Percentiles rank a stretch among this genome's conserved stretches.
These are phyloP conservation scores for Aromia moschata DNA, from an alignment of 2,888 invertebrate species.

Conservation along the genomic window DNA sequence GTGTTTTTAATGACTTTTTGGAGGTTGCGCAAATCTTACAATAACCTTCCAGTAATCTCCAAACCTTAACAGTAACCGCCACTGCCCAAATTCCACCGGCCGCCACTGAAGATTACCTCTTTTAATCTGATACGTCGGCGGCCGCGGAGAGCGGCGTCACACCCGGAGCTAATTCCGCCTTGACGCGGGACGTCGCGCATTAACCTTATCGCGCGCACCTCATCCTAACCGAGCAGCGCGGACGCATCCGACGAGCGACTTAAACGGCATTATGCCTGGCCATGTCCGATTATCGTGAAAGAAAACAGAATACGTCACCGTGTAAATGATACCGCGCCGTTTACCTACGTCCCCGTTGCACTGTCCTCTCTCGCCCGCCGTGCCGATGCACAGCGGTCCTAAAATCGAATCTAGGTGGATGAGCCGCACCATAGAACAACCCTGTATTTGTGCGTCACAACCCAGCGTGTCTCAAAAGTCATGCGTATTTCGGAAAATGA, in stretches of 20 bases:
- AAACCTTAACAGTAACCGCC: too few species aligned
- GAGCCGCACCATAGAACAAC: too few species aligned
- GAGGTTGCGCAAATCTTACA: too few species aligned
- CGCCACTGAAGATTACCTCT: background rate
- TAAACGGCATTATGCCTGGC: constrained; percentile 47
- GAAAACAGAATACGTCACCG: constrained; percentile 42
- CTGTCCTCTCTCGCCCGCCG: constrained; percentile 15
- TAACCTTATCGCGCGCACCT: constrained; percentile 37
- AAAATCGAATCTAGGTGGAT: too few species aligned
- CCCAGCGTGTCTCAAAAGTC: too few species aligned
- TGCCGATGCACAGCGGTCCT: too few species aligned
- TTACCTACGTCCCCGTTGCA: constrained; percentile 10
- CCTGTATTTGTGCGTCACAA: too few species aligned
- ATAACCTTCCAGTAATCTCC: too few species aligned
- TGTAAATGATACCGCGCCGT: constrained; percentile 34
- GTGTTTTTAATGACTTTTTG: too few species aligned
- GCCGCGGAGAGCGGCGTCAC: too few species aligned
- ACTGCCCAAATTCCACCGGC: too few species aligned
- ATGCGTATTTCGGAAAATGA: too few species aligned
- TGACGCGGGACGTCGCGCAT: constrained; percentile 12
- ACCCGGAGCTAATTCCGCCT: constrained; percentile 23
- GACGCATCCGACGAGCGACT: constrained; percentile 47
- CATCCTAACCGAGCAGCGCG: constrained; percentile 36
- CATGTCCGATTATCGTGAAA: constrained; percentile 46
- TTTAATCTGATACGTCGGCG: constrained; percentile 20